These are phyloP conservation scores for Camponotus fellah DNA, from an alignment of 2,888 invertebrate species.

Conservation along the genomic window DNA sequence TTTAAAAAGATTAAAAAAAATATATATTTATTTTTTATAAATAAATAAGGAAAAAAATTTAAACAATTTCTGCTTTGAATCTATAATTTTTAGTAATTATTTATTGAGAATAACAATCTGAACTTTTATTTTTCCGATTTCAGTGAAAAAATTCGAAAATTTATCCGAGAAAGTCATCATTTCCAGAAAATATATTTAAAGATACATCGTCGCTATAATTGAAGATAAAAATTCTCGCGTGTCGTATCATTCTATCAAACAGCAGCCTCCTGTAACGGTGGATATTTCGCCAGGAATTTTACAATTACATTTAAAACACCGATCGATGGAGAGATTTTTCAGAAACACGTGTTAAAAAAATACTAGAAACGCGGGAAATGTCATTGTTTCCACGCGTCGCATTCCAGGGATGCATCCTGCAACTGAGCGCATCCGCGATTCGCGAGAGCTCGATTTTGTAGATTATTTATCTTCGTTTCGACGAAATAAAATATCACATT, in stretches of 20 bases:
- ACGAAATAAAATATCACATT: conserved; percentile 20
- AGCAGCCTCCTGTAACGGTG: conserved; percentile 10
- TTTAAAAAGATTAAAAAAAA: too few relatives aligned
- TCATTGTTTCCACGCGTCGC: conserved; percentile 24
- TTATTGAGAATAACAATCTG: neutral
- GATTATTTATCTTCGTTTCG: conserved; percentile 48
- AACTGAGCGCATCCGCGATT: neutral
- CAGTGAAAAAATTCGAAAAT: neutral
- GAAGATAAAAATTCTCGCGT: neutral
- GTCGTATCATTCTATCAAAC: neutral
- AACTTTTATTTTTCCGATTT: neutral
- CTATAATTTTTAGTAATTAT: neutral
- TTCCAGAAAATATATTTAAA: neutral
- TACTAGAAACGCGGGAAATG: conserved; percentile 9
- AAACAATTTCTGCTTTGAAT: neutral
- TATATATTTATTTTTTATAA: neutral
- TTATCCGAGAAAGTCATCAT: neutral
- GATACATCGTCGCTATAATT: neutral
- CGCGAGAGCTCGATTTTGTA: conserved; percentile 12
- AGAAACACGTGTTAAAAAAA: conserved; percentile 4
- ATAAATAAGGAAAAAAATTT: neutral
- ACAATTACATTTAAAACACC: conserved; percentile 26
- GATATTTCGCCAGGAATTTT: neutral
- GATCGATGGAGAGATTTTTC: conserved; percentile 5
- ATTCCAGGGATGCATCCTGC: conserved; percentile 21